Base-by-base conservation (phyloP, 2,888 invertebrate species). In the Ptychoptera albimana region DNA sequence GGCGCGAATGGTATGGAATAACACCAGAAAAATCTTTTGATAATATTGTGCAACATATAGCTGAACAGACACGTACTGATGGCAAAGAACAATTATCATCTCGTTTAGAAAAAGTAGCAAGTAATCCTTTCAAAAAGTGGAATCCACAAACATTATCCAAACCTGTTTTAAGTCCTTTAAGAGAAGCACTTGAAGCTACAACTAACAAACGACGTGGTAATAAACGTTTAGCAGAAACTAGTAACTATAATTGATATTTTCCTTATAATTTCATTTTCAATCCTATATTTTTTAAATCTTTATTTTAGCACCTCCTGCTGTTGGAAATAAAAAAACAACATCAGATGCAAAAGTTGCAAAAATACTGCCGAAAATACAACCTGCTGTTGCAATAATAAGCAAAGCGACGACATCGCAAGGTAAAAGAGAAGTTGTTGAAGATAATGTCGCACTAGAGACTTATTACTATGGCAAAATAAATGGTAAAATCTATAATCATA, bases 1-100 rank as follows among this genome's bases (percentile, higher is more conserved):
- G 91, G 89, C 72, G 91, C 46, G 89, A 91, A 60, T 79, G 82
- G 57, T 89, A 77, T 58, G 89, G 88, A 0, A 72, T 76, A 5
- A 79, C 82, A 1, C 77, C 88, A 0, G 72, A 79, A 1, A 75
- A 77, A 53, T 81, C 87, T 0, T 91, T 87, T 57, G 82, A 87
- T 56, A 82, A 82, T 56, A 79, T 89, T 39, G 76, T 87, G 2
- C 54, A 68, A 1, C 87, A 91, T 59, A 73, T 89, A 41, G 73
- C 83, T 0, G 83, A 86, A 55, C 85, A 86, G 60, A 86, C 86
- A 0, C 71, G 74, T 50, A 62, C 76, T 43, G 82, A 84, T 23
- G 62, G 70, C 7, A 75, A 74, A 54, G 74, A 75, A 51, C 70
- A 72, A 0, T 69, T 80, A 36, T 75, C 79, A 0, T 67, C 72